Conservation (phyloP, 2,888 invertebrate genomes). For the Perithous albicinctus region DNA sequence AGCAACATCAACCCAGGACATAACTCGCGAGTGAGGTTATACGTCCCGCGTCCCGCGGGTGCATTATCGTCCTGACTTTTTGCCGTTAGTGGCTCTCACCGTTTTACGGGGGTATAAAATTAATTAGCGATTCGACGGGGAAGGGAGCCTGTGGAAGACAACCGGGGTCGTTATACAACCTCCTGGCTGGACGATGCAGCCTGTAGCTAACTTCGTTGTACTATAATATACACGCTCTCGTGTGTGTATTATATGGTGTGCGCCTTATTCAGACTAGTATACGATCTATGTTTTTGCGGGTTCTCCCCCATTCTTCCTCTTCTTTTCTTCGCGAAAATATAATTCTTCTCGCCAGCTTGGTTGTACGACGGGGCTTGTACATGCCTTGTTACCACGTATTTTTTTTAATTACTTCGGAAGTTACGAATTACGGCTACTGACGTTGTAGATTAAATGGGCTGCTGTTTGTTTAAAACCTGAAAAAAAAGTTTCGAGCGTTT, state of each 20-base stretch:
- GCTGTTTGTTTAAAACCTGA: background rate
- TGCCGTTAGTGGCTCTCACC: conserved; percentile 53
- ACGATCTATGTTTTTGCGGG: conserved; percentile 58
- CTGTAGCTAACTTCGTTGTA: conserved; percentile 48
- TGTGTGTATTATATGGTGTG: conserved; percentile 37
- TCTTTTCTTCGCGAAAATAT: background rate
- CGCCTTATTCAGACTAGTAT: conserved; percentile 44
- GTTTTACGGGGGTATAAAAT: conserved; percentile 78
- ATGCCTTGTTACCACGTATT: conserved; percentile 1
- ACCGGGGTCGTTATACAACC: conserved; percentile 70
- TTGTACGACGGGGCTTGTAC: conserved; percentile 6
- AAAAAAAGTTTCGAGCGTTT: background rate
- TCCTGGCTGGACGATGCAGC: conserved; percentile 51
- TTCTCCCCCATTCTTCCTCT: conserved; percentile 9
- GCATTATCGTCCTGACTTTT: conserved; percentile 63
- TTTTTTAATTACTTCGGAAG: conserved; percentile 2
- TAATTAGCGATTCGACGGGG: conserved; percentile 75
- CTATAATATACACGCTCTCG: conserved; percentile 49
- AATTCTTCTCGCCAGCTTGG: background rate
- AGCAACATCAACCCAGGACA: conserved; percentile 37
- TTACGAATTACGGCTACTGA: background rate
- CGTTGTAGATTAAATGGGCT: too few relatives aligned
- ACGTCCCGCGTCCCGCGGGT: conserved; percentile 52
- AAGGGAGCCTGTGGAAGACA: conserved; percentile 27
- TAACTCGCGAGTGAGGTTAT: conserved; percentile 53